A percentile compares a stretch with the other conserved stretches of the same genome.
These are phyloP conservation scores for Phenganax stokvisi DNA, from an alignment of 92 coral and sea anemone species.

Conservation along the genomic window DNA sequence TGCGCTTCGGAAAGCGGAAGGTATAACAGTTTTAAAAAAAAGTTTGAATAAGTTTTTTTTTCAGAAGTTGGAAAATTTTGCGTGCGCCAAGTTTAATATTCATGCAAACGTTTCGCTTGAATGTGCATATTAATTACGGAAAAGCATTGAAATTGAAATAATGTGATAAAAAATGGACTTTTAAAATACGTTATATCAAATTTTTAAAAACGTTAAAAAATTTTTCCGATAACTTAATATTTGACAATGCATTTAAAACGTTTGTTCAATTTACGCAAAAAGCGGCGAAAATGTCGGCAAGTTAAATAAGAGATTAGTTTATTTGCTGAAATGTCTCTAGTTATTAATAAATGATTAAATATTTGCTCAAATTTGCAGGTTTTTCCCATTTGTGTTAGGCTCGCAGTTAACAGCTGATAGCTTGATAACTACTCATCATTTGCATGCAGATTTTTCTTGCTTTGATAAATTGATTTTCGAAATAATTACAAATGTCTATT, in stretches of 20 bases:
- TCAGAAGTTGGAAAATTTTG: neutral
- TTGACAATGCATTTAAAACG: no score
- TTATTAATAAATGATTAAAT: neutral
- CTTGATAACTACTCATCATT: neutral
- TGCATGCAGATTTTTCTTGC: neutral
- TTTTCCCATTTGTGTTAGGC: conserved; percentile 8
- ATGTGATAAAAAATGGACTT: no score
- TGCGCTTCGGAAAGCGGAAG: conserved; percentile 21
- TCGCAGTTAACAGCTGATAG: neutral
- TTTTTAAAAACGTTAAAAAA: no score
- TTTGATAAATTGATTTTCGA: no score
- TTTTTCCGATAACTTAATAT: no score
- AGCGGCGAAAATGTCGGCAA: neutral
- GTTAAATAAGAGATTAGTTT: neutral
- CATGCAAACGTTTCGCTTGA: neutral
- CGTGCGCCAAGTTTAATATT: neutral
- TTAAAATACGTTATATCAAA: no score
- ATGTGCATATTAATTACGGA: no score
- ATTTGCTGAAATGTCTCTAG: no score
- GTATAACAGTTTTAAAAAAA: neutral
- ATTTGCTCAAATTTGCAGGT: neutral
- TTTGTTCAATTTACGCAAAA: neutral
- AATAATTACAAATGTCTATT: no score
- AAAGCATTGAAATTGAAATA: no score
- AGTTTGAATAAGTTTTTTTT: neutral